A percentile compares a stretch with the other conserved stretches of the same genome.
These are phyloP conservation scores for Parnassius apollo DNA, from an alignment of 2,888 invertebrate genomes.

Conservation along the genomic window DNA sequence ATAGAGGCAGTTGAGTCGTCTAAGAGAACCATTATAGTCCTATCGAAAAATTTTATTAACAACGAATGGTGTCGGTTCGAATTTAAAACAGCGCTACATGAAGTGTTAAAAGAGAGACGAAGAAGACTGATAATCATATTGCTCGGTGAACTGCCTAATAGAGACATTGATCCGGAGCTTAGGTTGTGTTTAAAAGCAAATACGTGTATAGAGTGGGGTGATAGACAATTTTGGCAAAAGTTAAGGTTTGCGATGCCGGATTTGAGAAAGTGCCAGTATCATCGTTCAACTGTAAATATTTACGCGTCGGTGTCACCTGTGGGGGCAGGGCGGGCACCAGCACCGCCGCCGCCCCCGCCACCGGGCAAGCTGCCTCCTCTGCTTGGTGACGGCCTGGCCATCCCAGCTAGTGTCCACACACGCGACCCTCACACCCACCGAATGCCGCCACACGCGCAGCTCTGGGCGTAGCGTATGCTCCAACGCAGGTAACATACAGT, in stretches of 20 bases:
- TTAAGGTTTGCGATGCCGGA: conserved; percentile 95
- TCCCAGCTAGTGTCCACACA: conserved; percentile 67
- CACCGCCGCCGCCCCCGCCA: conserved; percentile 83
- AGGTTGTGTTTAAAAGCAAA: conserved; percentile 94
- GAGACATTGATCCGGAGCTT: conserved; percentile 94
- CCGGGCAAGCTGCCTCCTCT: conserved; percentile 84
- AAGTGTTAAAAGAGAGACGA: conserved; percentile 92
- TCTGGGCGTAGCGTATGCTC: conserved; percentile 90
- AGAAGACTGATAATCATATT: conserved; percentile 94
- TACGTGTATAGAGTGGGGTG: conserved; percentile 95
- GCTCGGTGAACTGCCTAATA: conserved; percentile 92
- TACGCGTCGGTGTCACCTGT: conserved; percentile 84
- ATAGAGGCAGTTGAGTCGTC: conserved; percentile 95
- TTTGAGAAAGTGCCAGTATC: conserved; percentile 84
- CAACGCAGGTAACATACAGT: conserved; percentile 82
- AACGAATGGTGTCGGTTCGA: conserved; percentile 98
- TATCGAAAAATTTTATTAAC: conserved; percentile 95
- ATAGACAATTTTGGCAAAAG: conserved; percentile 98
- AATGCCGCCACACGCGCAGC: conserved; percentile 84
- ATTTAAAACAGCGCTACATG: conserved; percentile 95
- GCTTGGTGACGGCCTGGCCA: conserved; percentile 65
- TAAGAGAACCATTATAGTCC: conserved; percentile 92
- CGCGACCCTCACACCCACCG: conserved; percentile 76
- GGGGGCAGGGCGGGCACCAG: conserved; percentile 80
- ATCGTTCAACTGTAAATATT: conserved; percentile 86